These are phyloP conservation scores for Myotis myotis DNA, from an alignment of 2,797 vertebrate genomes.

Conservation along the genomic window DNA sequence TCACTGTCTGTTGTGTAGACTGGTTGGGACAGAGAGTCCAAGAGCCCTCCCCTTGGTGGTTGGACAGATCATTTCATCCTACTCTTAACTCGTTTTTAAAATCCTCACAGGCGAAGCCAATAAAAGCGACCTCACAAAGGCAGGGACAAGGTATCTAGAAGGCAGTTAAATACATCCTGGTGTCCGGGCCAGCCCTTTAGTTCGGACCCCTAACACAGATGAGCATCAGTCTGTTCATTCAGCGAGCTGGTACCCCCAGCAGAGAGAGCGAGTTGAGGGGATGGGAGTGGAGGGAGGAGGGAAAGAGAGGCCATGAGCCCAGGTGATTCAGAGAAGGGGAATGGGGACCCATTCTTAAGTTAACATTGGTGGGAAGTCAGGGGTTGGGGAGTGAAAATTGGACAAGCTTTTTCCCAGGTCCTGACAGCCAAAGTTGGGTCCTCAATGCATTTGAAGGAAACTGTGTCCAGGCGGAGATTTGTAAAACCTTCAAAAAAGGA, in stretches of 20 bases:
- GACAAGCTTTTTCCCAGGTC: neutral
- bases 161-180: neutral
- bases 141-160: neutral
- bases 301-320: neutral
- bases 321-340: neutral
- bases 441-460: neutral
- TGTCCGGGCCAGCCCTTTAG: neutral
- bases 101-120: neutral
- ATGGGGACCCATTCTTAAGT: neutral
- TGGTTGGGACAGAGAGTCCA: neutral
- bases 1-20: neutral
- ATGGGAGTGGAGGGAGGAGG: neutral
- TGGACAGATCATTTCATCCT: neutral
- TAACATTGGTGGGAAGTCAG: neutral
- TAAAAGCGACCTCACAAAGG: neutral
- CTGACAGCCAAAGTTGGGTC: neutral
- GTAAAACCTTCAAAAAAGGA: neutral
- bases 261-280: neutral
- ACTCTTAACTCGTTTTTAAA: neutral
- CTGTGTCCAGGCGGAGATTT: neutral
- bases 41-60: neutral
- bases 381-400: neutral
- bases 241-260: neutral
- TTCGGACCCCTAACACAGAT: neutral
- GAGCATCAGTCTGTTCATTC: neutral